Percentiles rank a stretch among this genome's conserved stretches.
Evolutionary conservation across 2,888 invertebrate species (phyloP).

Genomic region (Cyaniris semiargus): DNA sequence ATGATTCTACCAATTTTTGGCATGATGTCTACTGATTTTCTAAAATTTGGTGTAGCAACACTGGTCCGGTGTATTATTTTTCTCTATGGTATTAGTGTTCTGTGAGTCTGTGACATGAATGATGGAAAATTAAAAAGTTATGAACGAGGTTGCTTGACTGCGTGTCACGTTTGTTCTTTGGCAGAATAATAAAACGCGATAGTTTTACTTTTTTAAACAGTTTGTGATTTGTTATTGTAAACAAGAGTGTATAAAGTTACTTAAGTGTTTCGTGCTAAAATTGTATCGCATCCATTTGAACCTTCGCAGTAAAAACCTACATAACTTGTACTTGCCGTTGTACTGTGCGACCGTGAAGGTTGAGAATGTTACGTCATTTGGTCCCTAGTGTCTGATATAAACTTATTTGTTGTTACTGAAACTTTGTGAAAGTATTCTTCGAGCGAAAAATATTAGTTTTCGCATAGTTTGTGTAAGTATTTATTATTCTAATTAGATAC

Average conservation of each 20-base stretch:
- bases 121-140: slow-evolving; percentile 48
- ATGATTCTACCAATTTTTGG: no score
- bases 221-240: slow-evolving; percentile 47
- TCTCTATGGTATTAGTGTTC: no score
- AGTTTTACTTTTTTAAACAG: slow-evolving; percentile 58
- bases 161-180: slow-evolving; percentile 78
- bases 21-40: no score
- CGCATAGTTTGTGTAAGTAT: slow-evolving; percentile 55
- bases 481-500: slow-evolving; percentile 55
- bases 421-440: slow-evolving; percentile 56
- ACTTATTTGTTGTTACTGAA: slow-evolving; percentile 61
- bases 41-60: no score
- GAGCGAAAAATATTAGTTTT: slow-evolving; percentile 51
- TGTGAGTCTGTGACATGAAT: no score
- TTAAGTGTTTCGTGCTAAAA: slow-evolving; percentile 49
- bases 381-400: slow-evolving; percentile 71
- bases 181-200: slow-evolving; percentile 67
- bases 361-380: slow-evolving; percentile 81
- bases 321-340: slow-evolving; percentile 60
- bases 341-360: slow-evolving; percentile 79
- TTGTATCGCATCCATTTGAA: slow-evolving; percentile 48
- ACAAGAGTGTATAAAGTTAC: slow-evolving; percentile 52
- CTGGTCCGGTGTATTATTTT: no score
- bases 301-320: slow-evolving; percentile 47
- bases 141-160: slow-evolving; percentile 73